Evolutionary conservation across 2,888 invertebrate genomes (phyloP).

Genomic region (Limnephilus lunatus): DNA sequence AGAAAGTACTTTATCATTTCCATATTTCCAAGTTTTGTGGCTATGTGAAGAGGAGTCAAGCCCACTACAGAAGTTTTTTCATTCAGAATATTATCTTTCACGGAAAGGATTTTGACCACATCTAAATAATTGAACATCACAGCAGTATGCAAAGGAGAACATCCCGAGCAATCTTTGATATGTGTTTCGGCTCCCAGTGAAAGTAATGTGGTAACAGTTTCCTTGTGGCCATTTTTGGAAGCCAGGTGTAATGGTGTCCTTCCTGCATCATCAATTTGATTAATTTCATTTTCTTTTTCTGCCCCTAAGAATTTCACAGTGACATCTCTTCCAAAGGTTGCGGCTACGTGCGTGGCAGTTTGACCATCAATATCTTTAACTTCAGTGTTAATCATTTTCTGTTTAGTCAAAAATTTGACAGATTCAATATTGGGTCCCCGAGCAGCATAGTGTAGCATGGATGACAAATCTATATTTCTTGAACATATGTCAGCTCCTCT

Average conservation of each 20-base stretch:
- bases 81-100: neutral
- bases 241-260: conserved; percentile 9
- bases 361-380: neutral
- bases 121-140: neutral
- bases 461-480: no score
- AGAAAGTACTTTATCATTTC: conserved; percentile 2
- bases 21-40: neutral
- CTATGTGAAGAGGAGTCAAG: neutral
- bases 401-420: conserved; percentile 3
- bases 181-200: neutral
- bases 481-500: no score
- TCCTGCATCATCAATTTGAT: neutral
- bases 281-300: neutral
- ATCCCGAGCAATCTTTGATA: neutral
- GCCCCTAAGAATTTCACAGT: neutral
- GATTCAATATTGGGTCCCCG: no score
- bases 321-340: neutral
- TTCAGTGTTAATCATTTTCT: conserved; percentile 2
- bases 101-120: neutral
- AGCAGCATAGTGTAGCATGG: no score
- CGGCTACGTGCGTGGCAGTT: no score
- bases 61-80: neutral
- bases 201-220: conserved; percentile 17
- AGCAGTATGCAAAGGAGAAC: neutral
- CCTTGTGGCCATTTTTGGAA: neutral